phyloP scores from a whole-genome alignment of 2,113 vertebrate genomes.

The Elanus axillaris region DNA sequence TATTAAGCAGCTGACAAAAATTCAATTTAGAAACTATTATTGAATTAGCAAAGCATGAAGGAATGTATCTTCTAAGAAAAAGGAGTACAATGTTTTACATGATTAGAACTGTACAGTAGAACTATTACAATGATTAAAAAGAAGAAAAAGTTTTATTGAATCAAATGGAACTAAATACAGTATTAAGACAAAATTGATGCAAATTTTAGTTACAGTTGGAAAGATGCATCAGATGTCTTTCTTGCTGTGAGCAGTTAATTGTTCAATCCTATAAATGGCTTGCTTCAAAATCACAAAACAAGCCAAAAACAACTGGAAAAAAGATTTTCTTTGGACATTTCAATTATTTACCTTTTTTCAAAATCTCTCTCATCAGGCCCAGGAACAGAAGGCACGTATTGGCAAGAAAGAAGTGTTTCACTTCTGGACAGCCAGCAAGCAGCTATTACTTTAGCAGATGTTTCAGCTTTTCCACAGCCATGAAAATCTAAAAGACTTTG shows the following conservation, averaged over 20 bases:
- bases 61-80: neutral
- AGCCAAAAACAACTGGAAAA: neutral
- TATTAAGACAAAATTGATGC: neutral
- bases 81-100: neutral
- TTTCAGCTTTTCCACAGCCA: neutral
- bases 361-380: neutral
- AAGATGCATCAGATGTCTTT: neutral
- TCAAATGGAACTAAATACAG: neutral
- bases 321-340: neutral
- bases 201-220: slow-evolving; percentile 7
- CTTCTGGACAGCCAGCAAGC: neutral
- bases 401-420: neutral
- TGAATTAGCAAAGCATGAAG: slow-evolving; percentile 41
- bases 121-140: neutral
- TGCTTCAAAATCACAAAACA: neutral
- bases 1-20: slow-evolving; percentile 19
- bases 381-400: neutral
- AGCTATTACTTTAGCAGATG: neutral
- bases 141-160: neutral
- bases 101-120: neutral
- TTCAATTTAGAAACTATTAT: slow-evolving; percentile 29
- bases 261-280: neutral
- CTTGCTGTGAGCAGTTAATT: neutral
- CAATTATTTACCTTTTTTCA: neutral
- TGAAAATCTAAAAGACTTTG: neutral